These are phyloP conservation scores for Danaus melanippus DNA, from an alignment of 1,140 invertebrate species.

Conservation along the genomic window DNA sequence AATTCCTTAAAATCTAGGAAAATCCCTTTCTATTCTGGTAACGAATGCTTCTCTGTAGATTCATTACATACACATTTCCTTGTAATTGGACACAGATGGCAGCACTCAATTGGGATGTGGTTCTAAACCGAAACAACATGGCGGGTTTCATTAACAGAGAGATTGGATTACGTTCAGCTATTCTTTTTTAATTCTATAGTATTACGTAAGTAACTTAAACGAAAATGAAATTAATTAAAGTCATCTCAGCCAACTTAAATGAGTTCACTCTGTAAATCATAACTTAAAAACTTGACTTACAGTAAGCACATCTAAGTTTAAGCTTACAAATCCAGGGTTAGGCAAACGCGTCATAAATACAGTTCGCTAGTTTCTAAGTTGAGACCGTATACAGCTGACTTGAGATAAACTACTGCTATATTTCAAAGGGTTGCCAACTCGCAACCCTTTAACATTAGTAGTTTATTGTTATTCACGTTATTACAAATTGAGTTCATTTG, in stretches of 20 bases:
- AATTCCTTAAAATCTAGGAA: no score
- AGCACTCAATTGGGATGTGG: constrained; percentile 6
- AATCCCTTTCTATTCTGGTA: no score
- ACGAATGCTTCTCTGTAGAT: neutral
- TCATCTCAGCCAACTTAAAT: no score
- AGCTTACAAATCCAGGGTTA: no score
- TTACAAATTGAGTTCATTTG: no score
- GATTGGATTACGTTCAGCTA: neutral
- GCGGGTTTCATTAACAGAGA: constrained; percentile 7
- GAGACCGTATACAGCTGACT: constrained; percentile 11
- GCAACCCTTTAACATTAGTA: neutral
- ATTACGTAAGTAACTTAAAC: no score
- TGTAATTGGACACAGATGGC: constrained; percentile 5
- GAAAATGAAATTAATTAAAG: no score
- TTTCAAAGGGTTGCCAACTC: constrained; percentile 9
- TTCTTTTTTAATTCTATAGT: no score
- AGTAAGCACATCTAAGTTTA: no score
- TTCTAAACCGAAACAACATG: constrained; percentile 8
- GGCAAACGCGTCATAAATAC: no score
- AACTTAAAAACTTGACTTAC: no score
- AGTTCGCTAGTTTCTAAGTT: constrained; percentile 2
- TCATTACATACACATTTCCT: constrained; percentile 2
- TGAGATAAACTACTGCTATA: constrained; percentile 21
- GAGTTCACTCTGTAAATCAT: no score
- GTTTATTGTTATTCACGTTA: constrained; percentile 1